A percentile compares a stretch with the other conserved stretches of the same genome.
These are phyloP conservation scores for Calephelis virginiensis DNA, from an alignment of 1,140 invertebrate genomes.

Conservation along the genomic window DNA sequence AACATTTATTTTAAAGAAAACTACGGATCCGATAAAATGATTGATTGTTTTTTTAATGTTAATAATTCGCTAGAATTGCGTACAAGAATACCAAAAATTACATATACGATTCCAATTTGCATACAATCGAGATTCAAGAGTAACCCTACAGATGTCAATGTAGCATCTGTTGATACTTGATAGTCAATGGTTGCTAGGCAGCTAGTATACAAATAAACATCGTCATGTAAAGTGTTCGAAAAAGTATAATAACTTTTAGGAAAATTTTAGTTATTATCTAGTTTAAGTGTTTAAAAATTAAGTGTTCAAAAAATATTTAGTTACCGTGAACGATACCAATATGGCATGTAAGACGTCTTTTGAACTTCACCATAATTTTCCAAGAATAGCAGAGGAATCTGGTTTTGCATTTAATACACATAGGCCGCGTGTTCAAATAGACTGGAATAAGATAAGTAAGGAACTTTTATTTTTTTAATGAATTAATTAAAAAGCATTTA, in stretches of 20 bases:
- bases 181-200: constrained; percentile 46
- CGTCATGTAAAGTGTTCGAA: not conserved
- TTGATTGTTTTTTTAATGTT: too few species aligned
- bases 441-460: constrained; percentile 84
- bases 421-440: constrained; percentile 78
- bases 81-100: too few species aligned
- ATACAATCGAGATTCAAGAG: too few species aligned
- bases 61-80: too few species aligned
- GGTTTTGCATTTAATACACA: constrained; percentile 83
- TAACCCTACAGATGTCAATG: too few species aligned
- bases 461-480: constrained; percentile 29
- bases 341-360: constrained; percentile 79
- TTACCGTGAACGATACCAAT: constrained; percentile 7
- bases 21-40: too few species aligned
- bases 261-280: not conserved
- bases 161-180: not conserved
- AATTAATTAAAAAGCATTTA: constrained; percentile 16
- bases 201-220: constrained; percentile 33
- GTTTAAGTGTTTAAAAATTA: not conserved
- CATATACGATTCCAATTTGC: too few species aligned
- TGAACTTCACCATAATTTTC: constrained; percentile 83
- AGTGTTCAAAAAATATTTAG: not conserved
- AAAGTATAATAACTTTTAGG: too few species aligned
- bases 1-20: too few species aligned
- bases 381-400: constrained; percentile 82